Percentiles rank a stretch among this genome's conserved stretches.
Evolutionary conservation across 2,888 invertebrate genomes (phyloP).

Genomic region (Rhagophthalmus giganteus): DNA sequence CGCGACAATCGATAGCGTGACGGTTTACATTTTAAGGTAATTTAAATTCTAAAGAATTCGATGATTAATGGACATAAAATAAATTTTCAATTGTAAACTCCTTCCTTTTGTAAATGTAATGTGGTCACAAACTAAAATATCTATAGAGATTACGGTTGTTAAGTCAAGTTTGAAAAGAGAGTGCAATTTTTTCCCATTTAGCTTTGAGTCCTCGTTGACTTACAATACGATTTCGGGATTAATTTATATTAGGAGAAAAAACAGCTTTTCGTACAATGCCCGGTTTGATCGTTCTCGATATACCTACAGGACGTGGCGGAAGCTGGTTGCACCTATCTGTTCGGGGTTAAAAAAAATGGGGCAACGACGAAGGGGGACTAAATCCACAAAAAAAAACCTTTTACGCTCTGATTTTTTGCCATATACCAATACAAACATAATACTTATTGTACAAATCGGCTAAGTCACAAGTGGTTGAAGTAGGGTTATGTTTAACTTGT

Average conservation of each 20-base stretch:
- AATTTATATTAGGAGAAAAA: conserved; percentile 37
- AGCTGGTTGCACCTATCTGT: conserved; percentile 13
- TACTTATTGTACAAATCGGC: conserved; percentile 54
- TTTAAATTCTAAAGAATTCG: conserved; percentile 16
- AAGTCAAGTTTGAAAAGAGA: conserved; percentile 43
- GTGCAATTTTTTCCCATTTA: conserved; percentile 46
- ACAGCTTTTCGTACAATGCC: conserved; percentile 22
- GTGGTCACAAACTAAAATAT: conserved; percentile 51
- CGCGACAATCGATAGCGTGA: no score
- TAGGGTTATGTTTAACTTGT: conserved; percentile 47
- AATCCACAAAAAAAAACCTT: conserved; percentile 29
- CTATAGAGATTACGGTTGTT: conserved; percentile 52
- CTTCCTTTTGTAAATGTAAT: conserved; percentile 39
- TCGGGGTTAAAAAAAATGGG: conserved; percentile 34
- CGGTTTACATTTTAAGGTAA: conserved; percentile 28
- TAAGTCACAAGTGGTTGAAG: conserved; percentile 50
- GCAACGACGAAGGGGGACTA: conserved; percentile 33
- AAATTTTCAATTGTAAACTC: conserved; percentile 20
- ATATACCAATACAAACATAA: conserved; percentile 50
- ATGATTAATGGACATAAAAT: conserved; percentile 31
- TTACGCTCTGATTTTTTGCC: conserved; percentile 43
- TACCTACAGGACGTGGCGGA: conserved; percentile 9
- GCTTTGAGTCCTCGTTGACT: conserved; percentile 51
- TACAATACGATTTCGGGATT: conserved; percentile 51
- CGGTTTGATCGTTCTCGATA: conserved; percentile 18